A percentile compares a stretch with the other conserved stretches of the same genome.
Conservation (phyloP, 2,888 invertebrate species). For the Sthenelais limicola region DNA sequence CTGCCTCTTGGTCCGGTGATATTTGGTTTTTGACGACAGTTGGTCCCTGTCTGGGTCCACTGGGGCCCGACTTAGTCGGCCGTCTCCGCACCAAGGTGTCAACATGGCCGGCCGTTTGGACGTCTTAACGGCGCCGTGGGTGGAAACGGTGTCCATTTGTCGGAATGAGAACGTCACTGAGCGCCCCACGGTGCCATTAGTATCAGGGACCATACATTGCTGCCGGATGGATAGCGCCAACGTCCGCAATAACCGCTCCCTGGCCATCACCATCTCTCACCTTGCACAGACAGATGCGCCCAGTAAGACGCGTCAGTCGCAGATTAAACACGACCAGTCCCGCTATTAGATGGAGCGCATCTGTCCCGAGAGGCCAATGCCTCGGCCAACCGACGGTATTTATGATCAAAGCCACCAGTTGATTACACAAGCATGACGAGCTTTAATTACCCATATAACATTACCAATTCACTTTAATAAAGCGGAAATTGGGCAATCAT, state of each 20-base stretch:
- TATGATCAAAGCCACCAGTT: conserved; percentile 16
- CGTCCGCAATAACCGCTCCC: too few relatives aligned
- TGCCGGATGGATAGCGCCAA: background rate
- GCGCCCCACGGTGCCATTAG: conserved; percentile 1
- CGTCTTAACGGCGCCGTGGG: conserved; percentile 1
- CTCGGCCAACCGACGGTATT: conserved; percentile 4
- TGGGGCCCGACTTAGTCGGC: background rate
- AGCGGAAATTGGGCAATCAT: background rate
- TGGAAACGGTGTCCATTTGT: conserved; percentile 21
- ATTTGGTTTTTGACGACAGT: too few relatives aligned
- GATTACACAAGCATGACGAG: conserved; percentile 16
- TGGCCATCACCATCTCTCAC: background rate
- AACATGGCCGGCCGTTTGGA: background rate
- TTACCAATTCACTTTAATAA: conserved; percentile 31
- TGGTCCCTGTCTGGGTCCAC: conserved; percentile 1
- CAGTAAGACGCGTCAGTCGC: conserved; percentile 1
- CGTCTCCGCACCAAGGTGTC: conserved; percentile 11
- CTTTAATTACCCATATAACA: conserved; percentile 33
- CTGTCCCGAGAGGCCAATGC: conserved; percentile 1
- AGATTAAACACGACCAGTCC: conserved; percentile 2
- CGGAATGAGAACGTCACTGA: too few relatives aligned
- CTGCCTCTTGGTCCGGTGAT: too few relatives aligned
- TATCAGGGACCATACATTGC: too few relatives aligned
- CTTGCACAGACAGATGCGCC: background rate
- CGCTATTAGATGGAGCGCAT: background rate